phyloP scores from a whole-genome alignment of 2,888 invertebrate genomes.

The Augochlorella aurata region DNA sequence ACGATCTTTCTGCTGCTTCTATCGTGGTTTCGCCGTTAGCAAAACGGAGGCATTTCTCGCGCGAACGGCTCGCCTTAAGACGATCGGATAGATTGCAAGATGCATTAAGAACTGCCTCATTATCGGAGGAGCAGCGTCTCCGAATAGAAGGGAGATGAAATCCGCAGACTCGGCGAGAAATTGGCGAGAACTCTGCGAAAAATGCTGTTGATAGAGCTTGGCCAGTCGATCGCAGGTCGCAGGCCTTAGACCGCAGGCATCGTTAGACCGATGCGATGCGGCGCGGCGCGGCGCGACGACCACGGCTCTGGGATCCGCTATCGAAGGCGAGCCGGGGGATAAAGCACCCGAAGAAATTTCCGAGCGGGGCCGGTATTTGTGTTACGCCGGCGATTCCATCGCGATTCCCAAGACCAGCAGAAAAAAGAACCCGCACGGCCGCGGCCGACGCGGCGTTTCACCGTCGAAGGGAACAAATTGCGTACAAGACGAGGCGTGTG shows the following conservation, averaged over 20 bases:
- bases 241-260: background rate
- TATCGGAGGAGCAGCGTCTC: no score
- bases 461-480: conserved; percentile 77
- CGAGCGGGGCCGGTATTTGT: conserved; percentile 29
- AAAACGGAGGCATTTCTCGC: no score
- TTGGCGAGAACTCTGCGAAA: no score
- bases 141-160: no score
- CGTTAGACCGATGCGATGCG: background rate
- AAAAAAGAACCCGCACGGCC: conserved; percentile 14
- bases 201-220: no score
- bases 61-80: no score
- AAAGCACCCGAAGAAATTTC: conserved; percentile 42
- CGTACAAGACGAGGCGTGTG: conserved; percentile 74
- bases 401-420: conserved; percentile 25
- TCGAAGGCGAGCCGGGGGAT: conserved; percentile 19
- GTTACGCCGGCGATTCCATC: conserved; percentile 49
- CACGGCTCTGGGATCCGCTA: background rate
- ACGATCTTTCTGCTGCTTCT: no score
- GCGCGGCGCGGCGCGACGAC: background rate
- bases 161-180: no score
- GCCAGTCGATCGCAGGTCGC: no score
- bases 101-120: no score
- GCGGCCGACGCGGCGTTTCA: conserved; percentile 54
- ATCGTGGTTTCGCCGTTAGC: no score
- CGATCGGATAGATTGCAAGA: no score